Evolutionary conservation across 2,113 vertebrate genomes (phyloP).

Genomic region (Gymnorhina tibicen): DNA sequence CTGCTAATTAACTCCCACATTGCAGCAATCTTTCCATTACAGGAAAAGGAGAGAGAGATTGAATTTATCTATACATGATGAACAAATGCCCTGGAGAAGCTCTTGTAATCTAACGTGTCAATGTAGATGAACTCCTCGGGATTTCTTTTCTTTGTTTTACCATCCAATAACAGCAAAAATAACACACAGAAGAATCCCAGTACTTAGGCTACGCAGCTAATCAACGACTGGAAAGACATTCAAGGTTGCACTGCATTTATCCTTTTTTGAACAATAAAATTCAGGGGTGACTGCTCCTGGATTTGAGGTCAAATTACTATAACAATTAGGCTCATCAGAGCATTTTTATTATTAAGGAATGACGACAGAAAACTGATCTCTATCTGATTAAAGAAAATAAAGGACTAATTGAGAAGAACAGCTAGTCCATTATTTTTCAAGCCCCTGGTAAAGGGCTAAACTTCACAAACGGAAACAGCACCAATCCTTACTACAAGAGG

Average conservation of each 20-base stretch:
- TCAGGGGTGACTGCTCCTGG: constrained; percentile 4
- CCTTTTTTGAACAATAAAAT: constrained; percentile 12
- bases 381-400: constrained; percentile 25
- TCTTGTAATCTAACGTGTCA: constrained; percentile 47
- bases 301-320: background rate
- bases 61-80: constrained; percentile 63
- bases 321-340: constrained; percentile 36
- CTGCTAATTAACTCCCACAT: constrained; percentile 63
- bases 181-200: background rate
- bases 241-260: constrained; percentile 26
- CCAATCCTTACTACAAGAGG: background rate
- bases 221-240: constrained; percentile 26
- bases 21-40: constrained; percentile 23
- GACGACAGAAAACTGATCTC: background rate
- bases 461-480: background rate
- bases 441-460: background rate
- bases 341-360: constrained; percentile 16
- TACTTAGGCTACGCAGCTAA: constrained; percentile 8
- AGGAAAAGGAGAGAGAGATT: constrained; percentile 33
- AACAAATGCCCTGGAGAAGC: constrained; percentile 62
- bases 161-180: constrained; percentile 41
- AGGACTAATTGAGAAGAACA: constrained; percentile 1
- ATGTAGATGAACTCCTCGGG: constrained; percentile 48
- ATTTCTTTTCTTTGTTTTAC: constrained; percentile 60
- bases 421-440: background rate